phyloP scores from a whole-genome alignment of 1,140 invertebrate species.

The Chymomyza costata region DNA sequence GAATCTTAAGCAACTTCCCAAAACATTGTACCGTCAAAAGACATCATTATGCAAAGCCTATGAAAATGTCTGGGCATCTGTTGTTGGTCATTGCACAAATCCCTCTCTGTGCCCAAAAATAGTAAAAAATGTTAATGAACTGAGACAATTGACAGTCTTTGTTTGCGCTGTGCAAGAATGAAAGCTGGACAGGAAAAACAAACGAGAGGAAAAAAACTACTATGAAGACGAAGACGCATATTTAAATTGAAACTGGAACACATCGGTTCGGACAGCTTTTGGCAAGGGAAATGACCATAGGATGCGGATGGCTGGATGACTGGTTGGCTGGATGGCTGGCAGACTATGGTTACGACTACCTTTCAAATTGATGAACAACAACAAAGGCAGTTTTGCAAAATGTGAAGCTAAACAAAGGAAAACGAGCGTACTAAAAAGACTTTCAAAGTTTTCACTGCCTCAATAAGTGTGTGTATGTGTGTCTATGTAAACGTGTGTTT shows the following conservation, averaged over 20 bases:
- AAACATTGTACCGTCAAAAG: no score
- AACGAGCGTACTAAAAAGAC: constrained; percentile 58
- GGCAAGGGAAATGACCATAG: constrained; percentile 14
- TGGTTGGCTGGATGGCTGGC: background rate
- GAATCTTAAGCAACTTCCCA: no score
- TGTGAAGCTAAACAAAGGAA: constrained; percentile 56
- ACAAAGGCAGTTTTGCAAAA: constrained; percentile 60
- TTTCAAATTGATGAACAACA: constrained; percentile 73
- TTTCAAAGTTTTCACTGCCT: constrained; percentile 57
- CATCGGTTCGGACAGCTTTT: background rate
- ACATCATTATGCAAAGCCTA: background rate
- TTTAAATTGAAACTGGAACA: constrained; percentile 38
- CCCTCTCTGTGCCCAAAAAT: constrained; percentile 3
- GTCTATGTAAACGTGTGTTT: background rate
- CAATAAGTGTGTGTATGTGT: constrained; percentile 7
- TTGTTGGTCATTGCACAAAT: background rate
- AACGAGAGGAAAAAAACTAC: background rate
- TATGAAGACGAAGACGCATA: constrained; percentile 31
- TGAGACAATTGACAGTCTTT: constrained; percentile 17
- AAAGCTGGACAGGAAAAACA: constrained; percentile 15
- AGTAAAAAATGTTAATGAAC: constrained; percentile 17
- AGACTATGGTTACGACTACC: constrained; percentile 29
- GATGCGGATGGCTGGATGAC: background rate
- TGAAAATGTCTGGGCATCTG: constrained; percentile 6
- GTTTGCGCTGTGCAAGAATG: constrained; percentile 4